Conservation (phyloP, 2,888 invertebrate species). For the Antheraea assamensis region DNA sequence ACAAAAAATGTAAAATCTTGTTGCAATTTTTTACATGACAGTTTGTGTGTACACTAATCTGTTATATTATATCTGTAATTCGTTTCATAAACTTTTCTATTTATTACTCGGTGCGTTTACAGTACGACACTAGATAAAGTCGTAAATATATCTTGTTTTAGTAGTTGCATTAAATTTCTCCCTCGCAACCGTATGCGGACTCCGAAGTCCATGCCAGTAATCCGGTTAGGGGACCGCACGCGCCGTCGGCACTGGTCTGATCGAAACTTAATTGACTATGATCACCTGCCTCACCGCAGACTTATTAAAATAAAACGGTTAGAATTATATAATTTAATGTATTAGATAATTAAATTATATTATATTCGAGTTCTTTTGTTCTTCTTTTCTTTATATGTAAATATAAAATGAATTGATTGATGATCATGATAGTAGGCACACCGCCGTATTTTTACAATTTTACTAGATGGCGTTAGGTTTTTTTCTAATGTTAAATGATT, state of each 20-base stretch:
- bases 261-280: slow-evolving; percentile 74
- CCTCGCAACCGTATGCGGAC: slow-evolving; percentile 6
- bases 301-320: slow-evolving; percentile 39
- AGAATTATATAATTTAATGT: slow-evolving; percentile 22
- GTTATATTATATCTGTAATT: not conserved
- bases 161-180: slow-evolving; percentile 8
- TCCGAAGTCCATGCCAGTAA: slow-evolving; percentile 51
- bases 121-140: slow-evolving; percentile 1
- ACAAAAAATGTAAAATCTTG: not conserved
- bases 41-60: not conserved
- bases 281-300: slow-evolving; percentile 60
- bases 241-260: slow-evolving; percentile 61
- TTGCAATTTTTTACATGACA: not conserved
- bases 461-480: no score
- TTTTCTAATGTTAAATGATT: no score
- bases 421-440: no score
- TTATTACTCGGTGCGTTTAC: not conserved
- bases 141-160: not conserved
- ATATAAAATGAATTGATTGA: no score
- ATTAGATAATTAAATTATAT: slow-evolving; percentile 20
- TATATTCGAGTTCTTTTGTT: not conserved
- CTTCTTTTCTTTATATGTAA: no score
- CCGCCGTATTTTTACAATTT: no score
- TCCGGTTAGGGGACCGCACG: slow-evolving; percentile 71
- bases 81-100: not conserved